These are phyloP conservation scores for Brachionus manjavacas DNA, from an alignment of 1,140 invertebrate species.

Conservation along the genomic window DNA sequence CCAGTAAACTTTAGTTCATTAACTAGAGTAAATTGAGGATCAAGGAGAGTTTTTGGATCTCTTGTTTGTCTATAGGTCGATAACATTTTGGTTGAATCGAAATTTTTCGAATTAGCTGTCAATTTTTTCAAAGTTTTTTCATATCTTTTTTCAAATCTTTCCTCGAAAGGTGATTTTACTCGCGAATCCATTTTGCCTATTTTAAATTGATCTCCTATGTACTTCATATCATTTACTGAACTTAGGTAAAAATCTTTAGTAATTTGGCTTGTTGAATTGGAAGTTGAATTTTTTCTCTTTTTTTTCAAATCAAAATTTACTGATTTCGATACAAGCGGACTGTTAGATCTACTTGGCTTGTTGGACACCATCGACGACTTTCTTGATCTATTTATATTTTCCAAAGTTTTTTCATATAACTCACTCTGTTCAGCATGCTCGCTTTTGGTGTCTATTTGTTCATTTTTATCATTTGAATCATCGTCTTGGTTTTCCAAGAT, in stretches of 20 bases:
- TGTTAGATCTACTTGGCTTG: neutral
- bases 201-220: slow-evolving; percentile 23
- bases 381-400: neutral
- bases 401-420: slow-evolving; percentile 6
- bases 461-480: neutral
- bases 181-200: neutral
- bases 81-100: neutral
- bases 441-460: neutral
- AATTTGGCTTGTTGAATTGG: neutral
- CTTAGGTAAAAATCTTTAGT: slow-evolving; percentile 1
- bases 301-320: neutral
- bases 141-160: slow-evolving; percentile 6
- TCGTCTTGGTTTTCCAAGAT: neutral
- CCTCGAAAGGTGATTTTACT: neutral
- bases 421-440: neutral
- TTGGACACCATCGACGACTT: neutral
- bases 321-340: neutral
- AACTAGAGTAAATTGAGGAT: neutral
- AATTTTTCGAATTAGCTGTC: neutral
- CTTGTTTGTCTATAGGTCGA: neutral
- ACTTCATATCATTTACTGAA: slow-evolving; percentile 29
- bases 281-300: neutral
- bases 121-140: slow-evolving; percentile 5
- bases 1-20: slow-evolving; percentile 35
- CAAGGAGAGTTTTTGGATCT: neutral